Percentiles rank a stretch among this genome's conserved stretches.
Evolutionary conservation across 2,797 vertebrate species (phyloP).

Genomic region (Neosilurus hyrtlii): DNA sequence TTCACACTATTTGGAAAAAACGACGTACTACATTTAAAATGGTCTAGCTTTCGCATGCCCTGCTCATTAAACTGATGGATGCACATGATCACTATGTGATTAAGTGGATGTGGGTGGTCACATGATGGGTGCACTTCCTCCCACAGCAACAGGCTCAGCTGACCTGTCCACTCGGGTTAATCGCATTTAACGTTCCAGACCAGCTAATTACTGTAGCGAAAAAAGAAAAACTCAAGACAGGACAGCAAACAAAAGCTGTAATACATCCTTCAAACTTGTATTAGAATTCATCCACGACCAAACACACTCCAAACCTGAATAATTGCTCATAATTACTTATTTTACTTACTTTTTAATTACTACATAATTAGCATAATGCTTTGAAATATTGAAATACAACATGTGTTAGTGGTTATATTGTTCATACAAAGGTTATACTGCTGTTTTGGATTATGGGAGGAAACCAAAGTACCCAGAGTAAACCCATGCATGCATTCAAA

Average conservation of each 20-base stretch:
- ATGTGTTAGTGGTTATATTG: too few species aligned
- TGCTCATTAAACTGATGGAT: neutral
- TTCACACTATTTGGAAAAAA: neutral
- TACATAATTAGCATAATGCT: neutral
- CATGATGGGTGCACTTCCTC: constrained; percentile 25
- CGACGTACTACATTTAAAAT: neutral
- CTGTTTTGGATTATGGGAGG: too few species aligned
- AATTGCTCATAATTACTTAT: neutral
- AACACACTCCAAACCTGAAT: neutral
- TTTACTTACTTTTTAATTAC: too few species aligned
- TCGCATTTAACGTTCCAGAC: constrained; percentile 38
- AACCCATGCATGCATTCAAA: too few species aligned
- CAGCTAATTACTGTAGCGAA: constrained; percentile 10
- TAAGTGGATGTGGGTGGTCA: constrained; percentile 20
- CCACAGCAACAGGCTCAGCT: constrained; percentile 12
- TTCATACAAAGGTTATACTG: neutral
- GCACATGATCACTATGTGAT: constrained; percentile 15
- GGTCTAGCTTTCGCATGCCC: neutral
- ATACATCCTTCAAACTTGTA: neutral
- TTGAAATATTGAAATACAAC: too few species aligned
- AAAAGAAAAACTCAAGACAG: neutral
- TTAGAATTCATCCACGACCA: neutral
- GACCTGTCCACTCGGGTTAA: constrained; percentile 39
- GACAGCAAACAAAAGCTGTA: neutral
- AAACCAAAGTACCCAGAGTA: too few species aligned